These are phyloP conservation scores for Balaeniceps rex DNA, from an alignment of 2,113 vertebrate genomes.

Conservation along the genomic window DNA sequence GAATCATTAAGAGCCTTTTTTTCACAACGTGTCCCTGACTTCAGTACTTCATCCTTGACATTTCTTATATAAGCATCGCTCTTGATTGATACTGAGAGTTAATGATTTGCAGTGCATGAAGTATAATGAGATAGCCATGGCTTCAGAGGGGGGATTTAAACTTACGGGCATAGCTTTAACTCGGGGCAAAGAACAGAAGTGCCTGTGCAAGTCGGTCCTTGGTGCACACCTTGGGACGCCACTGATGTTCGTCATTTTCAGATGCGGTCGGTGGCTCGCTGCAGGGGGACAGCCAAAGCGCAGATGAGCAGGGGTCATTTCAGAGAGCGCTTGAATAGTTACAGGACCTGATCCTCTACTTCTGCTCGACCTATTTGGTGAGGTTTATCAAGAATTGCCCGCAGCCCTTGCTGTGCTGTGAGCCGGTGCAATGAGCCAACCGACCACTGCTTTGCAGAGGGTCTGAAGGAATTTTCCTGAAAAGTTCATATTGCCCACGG, in stretches of 20 bases:
- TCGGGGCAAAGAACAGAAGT: neutral
- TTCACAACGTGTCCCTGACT: slow-evolving; percentile 11
- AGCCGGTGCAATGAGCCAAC: neutral
- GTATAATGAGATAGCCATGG: neutral
- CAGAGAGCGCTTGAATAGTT: too few relatives aligned
- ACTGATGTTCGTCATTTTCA: neutral
- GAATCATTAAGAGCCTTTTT: slow-evolving; percentile 27
- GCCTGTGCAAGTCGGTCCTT: neutral
- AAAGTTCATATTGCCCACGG: neutral
- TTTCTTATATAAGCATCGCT: neutral
- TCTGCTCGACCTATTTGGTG: neutral
- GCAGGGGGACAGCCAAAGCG: neutral
- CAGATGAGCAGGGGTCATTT: neutral
- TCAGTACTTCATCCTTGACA: slow-evolving; percentile 9
- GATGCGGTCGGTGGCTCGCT: neutral
- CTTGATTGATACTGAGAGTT: neutral
- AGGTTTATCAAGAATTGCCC: neutral
- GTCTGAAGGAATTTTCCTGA: neutral
- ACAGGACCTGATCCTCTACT: neutral
- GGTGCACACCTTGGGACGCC: neutral
- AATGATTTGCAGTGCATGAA: neutral
- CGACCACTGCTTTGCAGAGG: neutral
- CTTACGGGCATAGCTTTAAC: neutral
- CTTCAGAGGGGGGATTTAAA: neutral
- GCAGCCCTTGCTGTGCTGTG: neutral